Evolutionary conservation across 2,113 vertebrate genomes (phyloP).

Genomic region (Phrynosoma blainvillii): DNA sequence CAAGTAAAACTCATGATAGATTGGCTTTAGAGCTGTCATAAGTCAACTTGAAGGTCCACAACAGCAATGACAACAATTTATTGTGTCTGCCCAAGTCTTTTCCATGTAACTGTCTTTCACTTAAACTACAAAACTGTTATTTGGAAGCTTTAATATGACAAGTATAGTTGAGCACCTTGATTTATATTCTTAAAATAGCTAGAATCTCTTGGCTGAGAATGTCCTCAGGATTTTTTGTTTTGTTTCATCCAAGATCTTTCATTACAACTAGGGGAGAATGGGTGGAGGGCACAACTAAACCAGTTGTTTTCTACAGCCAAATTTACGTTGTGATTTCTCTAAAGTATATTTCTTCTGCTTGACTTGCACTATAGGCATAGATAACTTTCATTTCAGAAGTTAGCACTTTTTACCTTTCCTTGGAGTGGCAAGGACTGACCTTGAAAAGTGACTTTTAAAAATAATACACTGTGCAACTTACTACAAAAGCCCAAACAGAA

Average conservation of each 20-base stretch:
- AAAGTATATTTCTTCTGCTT: background rate
- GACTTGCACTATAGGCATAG: no score
- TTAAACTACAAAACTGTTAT: background rate
- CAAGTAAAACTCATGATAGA: no score
- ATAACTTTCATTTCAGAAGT: background rate
- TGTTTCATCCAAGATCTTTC: background rate
- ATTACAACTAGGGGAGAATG: background rate
- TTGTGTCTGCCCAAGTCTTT: background rate
- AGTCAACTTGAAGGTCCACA: no score
- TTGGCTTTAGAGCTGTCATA: no score
- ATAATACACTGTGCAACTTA: no score
- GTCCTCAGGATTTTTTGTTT: background rate
- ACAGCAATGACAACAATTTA: background rate
- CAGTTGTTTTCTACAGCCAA: background rate
- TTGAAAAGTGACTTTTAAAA: no score
- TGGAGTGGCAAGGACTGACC: background rate
- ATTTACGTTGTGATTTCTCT: background rate
- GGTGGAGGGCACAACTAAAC: background rate
- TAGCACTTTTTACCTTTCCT: background rate
- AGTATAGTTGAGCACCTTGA: background rate
- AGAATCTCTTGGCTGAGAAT: background rate
- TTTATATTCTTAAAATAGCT: constrained; percentile 8
- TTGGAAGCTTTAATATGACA: background rate
- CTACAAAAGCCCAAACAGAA: no score
- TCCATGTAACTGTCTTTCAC: background rate